Evolutionary conservation across 2,113 vertebrate genomes (phyloP), one percentile per base, ranked within the genome.

Genomic region (Lethenteron reissneri): DNA sequence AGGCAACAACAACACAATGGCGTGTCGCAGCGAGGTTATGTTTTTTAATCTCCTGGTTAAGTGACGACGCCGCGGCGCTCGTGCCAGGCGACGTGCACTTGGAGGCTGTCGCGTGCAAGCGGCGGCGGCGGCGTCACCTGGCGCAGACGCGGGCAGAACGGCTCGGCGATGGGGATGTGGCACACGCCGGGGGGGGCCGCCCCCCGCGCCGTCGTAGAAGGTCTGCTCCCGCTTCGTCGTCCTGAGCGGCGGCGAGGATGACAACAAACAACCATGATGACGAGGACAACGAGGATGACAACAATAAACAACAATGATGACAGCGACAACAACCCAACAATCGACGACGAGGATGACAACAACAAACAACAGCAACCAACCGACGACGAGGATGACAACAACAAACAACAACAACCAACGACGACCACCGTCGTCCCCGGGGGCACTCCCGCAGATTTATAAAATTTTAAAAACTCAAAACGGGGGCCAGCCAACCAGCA

Each of bases 101-200:
- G 5, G 5, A 41, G 41, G 41, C 41, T 7, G 41, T 41, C 41
- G 25, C 25, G 25, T 41, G 25, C 1, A 3, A 3, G 25, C 75
- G 83, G 78, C 72, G 97, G 41, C 75, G 83, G 78, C 72, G 97
- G 76, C 10, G 64, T 25, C n/a, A 91, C 94, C 84, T 91, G 86
- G 85, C 92, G 88, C 13, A 89, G 96, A 81, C 83, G 87, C 75
- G 79, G 80, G 77, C 94, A 99, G 82, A 99, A 97, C 0, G 94
- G 94, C 58, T 96, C 92, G 5, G 87, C 88, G 87, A 91, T 88
- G 57, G 92, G 85, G 78, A 97, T 83, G 74, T 99, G 94, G 78
- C 88, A 87, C 9, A 99, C 91, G 72, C 92, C 94, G 15, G 81
- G 69, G 62, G n/a, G 85, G 81, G 75, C 79, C 80, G 57, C 78